Evolutionary conservation across 2,888 invertebrate species (phyloP).

Genomic region (Trachelus stipa): DNA sequence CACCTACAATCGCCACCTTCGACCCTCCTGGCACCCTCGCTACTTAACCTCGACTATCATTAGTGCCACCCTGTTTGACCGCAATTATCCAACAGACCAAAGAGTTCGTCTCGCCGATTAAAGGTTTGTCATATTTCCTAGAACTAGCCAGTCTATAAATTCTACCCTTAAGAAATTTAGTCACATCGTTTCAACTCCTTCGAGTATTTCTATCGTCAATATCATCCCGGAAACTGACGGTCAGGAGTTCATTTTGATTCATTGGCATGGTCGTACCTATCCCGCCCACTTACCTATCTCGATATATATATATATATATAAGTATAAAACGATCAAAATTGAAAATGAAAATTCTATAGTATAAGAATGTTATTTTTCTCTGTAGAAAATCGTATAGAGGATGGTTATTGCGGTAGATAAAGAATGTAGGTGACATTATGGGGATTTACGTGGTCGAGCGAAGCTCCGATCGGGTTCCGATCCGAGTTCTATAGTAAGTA

Average conservation of each 20-base stretch:
- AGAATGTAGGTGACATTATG: neutral
- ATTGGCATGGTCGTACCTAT: neutral
- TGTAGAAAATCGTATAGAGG: neutral
- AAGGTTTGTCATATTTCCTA: neutral
- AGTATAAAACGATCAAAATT: neutral
- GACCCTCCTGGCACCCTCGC: neutral
- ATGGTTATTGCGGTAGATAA: neutral
- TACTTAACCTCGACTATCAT: neutral
- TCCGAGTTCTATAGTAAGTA: neutral
- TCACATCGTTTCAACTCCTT: neutral
- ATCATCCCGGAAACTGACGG: neutral
- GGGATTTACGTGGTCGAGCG: neutral
- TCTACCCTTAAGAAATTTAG: neutral
- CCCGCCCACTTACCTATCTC: neutral
- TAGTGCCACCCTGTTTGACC: neutral
- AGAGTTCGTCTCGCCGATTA: neutral
- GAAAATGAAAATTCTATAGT: neutral
- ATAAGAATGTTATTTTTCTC: neutral
- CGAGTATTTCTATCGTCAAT: neutral
- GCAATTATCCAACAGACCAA: neutral
- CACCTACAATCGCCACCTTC: neutral
- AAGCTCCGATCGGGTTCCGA: neutral
- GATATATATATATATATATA: neutral
- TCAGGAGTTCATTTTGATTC: neutral
- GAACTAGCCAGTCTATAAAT: neutral